Evolutionary conservation across 2,888 invertebrate species (phyloP).

Genomic region (Ophion ellenae): DNA sequence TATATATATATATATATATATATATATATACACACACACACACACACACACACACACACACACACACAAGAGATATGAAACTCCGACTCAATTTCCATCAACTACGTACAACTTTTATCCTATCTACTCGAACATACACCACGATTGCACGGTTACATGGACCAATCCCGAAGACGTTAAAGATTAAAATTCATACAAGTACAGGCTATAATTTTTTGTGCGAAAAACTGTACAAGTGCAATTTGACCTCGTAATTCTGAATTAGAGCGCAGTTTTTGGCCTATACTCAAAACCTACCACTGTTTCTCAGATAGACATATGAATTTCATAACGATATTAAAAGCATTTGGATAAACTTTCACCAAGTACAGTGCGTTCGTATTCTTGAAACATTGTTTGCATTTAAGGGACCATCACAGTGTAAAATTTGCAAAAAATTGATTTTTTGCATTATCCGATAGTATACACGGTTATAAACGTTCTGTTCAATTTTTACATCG

Average conservation of each 20-base stretch:
- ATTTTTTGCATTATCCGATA: no score
- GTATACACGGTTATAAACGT: no score
- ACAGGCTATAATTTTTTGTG: not conserved
- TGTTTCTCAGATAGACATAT: no score
- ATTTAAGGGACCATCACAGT: no score
- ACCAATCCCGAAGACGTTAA: not conserved
- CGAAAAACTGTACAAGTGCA: not conserved
- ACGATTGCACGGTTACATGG: not conserved
- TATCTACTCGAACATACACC: constrained; percentile 38
- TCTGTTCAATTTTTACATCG: no score
- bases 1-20: not conserved
- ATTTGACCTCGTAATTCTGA: not conserved
- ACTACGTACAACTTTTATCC: constrained; percentile 58
- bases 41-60: not conserved
- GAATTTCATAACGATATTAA: no score
- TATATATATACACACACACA: not conserved
- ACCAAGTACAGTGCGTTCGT: no score
- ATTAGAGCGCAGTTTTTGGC: not conserved
- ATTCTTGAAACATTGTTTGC: no score
- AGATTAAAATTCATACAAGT: not conserved
- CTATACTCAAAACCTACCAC: not conserved
- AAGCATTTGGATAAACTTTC: no score
- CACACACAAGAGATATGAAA: not conserved
- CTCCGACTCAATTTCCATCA: constrained; percentile 35
- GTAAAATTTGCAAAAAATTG: no score